phyloP scores from a whole-genome alignment of 2,797 vertebrate genomes.

The Chloroceryle inda region DNA sequence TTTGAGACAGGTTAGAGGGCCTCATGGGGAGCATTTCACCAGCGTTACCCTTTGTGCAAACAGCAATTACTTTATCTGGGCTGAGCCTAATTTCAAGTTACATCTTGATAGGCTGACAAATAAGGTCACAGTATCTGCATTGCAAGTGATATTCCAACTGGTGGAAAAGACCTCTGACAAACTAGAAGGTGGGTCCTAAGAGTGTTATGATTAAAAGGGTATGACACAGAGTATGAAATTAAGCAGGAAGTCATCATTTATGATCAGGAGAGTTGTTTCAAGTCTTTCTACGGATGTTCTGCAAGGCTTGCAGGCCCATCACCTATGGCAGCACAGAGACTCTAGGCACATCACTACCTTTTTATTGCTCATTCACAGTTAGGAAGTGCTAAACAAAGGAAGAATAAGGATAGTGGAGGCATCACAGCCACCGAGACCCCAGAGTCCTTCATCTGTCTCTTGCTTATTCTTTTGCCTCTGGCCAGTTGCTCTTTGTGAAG shows the following conservation, averaged over 20 bases:
- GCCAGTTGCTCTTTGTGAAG: neutral
- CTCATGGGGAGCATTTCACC: neutral
- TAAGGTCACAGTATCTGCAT: neutral
- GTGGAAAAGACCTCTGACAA: neutral
- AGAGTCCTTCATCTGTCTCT: neutral
- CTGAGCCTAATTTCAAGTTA: neutral
- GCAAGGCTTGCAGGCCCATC: neutral
- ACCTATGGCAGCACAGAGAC: neutral
- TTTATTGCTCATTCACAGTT: neutral
- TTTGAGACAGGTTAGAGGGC: neutral
- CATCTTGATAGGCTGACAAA: neutral
- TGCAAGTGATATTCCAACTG: neutral
- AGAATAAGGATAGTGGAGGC: accelerated
- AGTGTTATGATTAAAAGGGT: neutral
- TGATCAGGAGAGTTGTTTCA: neutral
- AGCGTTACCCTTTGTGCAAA: neutral
- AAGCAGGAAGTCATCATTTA: neutral
- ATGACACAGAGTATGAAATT: neutral
- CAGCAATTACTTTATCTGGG: neutral
- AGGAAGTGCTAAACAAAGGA: neutral
- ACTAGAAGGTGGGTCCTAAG: neutral
- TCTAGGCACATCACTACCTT: neutral
- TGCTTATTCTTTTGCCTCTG: neutral
- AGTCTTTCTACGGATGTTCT: neutral
- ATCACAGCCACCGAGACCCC: neutral